A percentile compares a stretch with the other conserved stretches of the same genome.
Conservation (phyloP, 2,797 vertebrate genomes). For the Lutjanus campechanus region DNA sequence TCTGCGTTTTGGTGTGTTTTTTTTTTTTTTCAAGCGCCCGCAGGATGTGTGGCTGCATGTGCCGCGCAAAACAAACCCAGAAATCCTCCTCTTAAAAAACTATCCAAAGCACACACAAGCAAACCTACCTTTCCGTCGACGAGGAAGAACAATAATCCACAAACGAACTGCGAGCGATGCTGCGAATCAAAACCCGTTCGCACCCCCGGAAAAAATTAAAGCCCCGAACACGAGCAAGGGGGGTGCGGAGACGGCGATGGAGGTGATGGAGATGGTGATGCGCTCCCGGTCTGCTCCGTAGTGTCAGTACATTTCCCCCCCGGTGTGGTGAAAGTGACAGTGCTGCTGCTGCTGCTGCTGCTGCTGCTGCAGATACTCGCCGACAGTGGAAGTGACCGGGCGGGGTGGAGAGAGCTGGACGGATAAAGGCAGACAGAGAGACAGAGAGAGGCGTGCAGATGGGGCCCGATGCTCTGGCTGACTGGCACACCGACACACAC, state of each 20-base stretch:
- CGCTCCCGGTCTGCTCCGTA: conserved; percentile 60
- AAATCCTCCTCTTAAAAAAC: conserved; percentile 14
- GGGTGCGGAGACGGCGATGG: conserved; percentile 34
- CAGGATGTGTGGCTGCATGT: conserved; percentile 31
- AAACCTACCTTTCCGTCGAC: conserved; percentile 68
- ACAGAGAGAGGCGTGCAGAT: conserved; percentile 87
- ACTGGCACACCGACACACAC: conserved; percentile 95
- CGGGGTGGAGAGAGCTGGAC: conserved; percentile 47
- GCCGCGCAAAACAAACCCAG: conserved; percentile 13
- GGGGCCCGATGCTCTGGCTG: conserved; percentile 93
- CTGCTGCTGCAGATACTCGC: conserved; percentile 59
- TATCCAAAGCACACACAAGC: conserved; percentile 29
- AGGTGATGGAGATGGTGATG: conserved; percentile 46
- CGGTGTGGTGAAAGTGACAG: conserved; percentile 68
- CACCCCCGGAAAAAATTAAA: conserved; percentile 9
- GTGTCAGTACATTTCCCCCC: conserved; percentile 86
- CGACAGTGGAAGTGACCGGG: conserved; percentile 47
- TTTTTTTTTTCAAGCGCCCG: conserved; percentile 11
- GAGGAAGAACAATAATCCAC: conserved; percentile 84
- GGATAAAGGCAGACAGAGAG: conserved; percentile 40
- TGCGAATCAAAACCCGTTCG: conserved; percentile 32
- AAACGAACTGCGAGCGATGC: conserved; percentile 62
- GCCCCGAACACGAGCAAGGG: conserved; percentile 39
- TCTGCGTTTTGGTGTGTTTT: conserved; percentile 38
- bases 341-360: conserved; percentile 62